These are phyloP conservation scores for Hapalemur alaotrensis DNA, from an alignment of 2,797 vertebrate genomes.

Conservation along the genomic window DNA sequence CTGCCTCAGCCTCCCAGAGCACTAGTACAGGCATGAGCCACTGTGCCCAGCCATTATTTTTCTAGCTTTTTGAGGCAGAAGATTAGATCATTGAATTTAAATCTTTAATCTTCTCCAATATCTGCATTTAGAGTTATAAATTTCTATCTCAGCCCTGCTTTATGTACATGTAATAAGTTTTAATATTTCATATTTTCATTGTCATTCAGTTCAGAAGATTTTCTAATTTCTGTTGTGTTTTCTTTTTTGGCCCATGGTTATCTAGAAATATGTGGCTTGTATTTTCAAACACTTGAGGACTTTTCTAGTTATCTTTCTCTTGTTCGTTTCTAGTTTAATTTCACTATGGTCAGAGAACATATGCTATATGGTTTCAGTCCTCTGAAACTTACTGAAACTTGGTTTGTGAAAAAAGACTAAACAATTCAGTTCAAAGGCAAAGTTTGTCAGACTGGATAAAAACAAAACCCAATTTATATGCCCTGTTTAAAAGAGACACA, in stretches of 20 bases:
- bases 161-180: not conserved
- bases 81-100: not conserved
- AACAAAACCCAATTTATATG: not conserved
- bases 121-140: not conserved
- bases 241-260: not conserved
- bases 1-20: not conserved
- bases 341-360: not conserved
- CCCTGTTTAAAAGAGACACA: not conserved
- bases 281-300: constrained; percentile 2
- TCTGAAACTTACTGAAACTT: constrained; percentile 24
- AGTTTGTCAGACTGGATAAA: constrained; percentile 9
- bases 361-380: not conserved
- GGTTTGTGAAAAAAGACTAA: not conserved
- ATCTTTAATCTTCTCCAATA: not conserved
- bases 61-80: not conserved
- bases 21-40: not conserved
- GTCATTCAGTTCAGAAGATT: constrained; percentile 18
- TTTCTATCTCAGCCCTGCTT: not conserved
- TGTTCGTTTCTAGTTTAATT: constrained; percentile 16
- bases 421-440: not conserved
- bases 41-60: not conserved
- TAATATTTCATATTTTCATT: constrained; percentile 29
- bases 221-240: not conserved
- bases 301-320: constrained; percentile 24
- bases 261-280: constrained; percentile 4